phyloP scores from a whole-genome alignment of 2,797 vertebrate species.

The Gila robusta region DNA sequence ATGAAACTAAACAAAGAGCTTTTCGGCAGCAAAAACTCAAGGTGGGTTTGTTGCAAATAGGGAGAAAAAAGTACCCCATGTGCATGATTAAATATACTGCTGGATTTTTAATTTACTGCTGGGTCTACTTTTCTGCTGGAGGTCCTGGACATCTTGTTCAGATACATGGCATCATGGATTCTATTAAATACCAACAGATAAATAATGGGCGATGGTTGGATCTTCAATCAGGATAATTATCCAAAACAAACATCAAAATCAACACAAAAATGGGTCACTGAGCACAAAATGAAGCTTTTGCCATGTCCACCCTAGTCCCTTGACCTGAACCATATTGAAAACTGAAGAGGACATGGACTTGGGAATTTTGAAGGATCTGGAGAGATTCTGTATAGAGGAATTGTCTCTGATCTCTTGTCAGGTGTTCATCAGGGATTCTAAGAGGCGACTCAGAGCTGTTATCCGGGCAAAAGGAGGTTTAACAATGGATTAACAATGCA shows the following conservation, averaged over 20 bases:
- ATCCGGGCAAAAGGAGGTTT: neutral
- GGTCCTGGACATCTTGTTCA: neutral
- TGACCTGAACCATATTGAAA: too few species aligned
- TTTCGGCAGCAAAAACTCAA: neutral
- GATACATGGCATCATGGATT: neutral
- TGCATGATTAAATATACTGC: neutral
- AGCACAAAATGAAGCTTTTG: too few species aligned
- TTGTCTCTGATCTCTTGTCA: too few species aligned
- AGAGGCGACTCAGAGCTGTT: too few species aligned
- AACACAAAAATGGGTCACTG: too few species aligned
- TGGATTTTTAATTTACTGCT: neutral
- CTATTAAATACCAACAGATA: too few species aligned
- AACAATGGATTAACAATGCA: neutral
- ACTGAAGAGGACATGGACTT: too few species aligned
- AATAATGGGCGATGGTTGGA: too few species aligned
- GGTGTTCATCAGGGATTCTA: too few species aligned
- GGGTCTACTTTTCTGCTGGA: neutral
- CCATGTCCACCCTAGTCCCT: too few species aligned
- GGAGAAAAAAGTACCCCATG: neutral
- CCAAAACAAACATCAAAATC: too few species aligned
- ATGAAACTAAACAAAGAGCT: neutral
- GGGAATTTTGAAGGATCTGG: neutral
- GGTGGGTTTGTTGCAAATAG: neutral
- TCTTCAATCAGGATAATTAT: too few species aligned
- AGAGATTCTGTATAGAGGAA: neutral